Conservation (phyloP, 1,140 invertebrate genomes). For the Pogonus chalceus region DNA sequence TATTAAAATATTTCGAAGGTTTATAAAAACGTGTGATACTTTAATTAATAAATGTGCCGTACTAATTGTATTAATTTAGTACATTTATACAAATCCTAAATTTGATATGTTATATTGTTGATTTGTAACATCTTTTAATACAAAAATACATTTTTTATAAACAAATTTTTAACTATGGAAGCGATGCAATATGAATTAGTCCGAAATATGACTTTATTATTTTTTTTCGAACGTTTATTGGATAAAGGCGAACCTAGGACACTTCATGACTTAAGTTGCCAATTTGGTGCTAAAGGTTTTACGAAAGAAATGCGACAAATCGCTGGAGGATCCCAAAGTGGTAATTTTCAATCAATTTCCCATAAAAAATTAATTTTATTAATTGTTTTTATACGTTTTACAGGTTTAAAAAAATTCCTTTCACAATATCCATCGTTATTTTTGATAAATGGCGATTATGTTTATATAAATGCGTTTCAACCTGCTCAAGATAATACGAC, state of each 20-base stretch:
- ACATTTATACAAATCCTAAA: no score
- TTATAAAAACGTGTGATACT: no score
- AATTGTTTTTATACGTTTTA: background rate
- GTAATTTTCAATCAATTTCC: constrained; percentile 22
- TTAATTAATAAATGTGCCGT: background rate
- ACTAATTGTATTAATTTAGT: no score
- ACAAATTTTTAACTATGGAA: constrained; percentile 73
- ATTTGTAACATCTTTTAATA: no score
- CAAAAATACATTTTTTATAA: no score
- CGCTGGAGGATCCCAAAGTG: constrained; percentile 86
- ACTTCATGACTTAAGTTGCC: constrained; percentile 90
- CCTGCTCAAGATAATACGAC: constrained; percentile 37
- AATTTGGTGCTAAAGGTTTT: constrained; percentile 92
- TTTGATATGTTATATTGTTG: no score
- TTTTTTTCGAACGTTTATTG: constrained; percentile 90
- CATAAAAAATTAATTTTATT: background rate
- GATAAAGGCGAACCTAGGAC: constrained; percentile 89
- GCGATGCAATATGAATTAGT: constrained; percentile 87
- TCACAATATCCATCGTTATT: constrained; percentile 87
- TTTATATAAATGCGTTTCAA: constrained; percentile 74
- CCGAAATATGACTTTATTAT: constrained; percentile 87
- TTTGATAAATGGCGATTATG: constrained; percentile 82
- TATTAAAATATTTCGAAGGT: no score
- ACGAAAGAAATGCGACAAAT: constrained; percentile 93
- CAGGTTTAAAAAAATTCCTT: constrained; percentile 78